A percentile compares a stretch with the other conserved stretches of the same genome.
phyloP scores from a whole-genome alignment of 2,888 invertebrate genomes.

The Chrysolina haemoptera region DNA sequence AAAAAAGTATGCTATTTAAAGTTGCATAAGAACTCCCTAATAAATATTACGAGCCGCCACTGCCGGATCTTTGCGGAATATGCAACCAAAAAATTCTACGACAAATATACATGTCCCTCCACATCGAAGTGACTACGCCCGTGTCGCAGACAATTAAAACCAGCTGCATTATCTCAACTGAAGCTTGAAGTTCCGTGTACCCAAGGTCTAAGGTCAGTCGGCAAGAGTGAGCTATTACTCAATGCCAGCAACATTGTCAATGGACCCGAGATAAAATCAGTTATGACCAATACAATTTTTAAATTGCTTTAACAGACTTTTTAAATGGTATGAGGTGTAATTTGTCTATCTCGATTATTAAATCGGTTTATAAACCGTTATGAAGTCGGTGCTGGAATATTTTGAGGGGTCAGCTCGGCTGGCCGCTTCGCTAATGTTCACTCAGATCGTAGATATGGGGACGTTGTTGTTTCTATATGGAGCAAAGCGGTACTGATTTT shows the following conservation, averaged over 20 bases:
- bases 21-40: no score
- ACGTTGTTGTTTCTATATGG: neutral
- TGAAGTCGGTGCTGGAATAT: slow-evolving; percentile 10
- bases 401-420: slow-evolving; percentile 14
- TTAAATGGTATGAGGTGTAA: slow-evolving; percentile 23
- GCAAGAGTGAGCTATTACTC: slow-evolving; percentile 49
- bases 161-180: slow-evolving; percentile 56
- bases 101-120: slow-evolving; percentile 24
- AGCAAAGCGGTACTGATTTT: slow-evolving; percentile 13
- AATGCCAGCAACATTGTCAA: slow-evolving; percentile 40
- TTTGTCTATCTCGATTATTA: slow-evolving; percentile 28
- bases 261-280: slow-evolving; percentile 30
- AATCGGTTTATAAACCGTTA: slow-evolving; percentile 15
- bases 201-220: slow-evolving; percentile 61
- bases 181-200: slow-evolving; percentile 62
- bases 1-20: no score
- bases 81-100: neutral
- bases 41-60: neutral
- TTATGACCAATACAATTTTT: slow-evolving; percentile 29
- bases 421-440: slow-evolving; percentile 2
- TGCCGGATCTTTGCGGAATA: neutral
- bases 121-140: slow-evolving; percentile 14
- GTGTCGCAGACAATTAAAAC: slow-evolving; percentile 47
- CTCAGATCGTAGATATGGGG: slow-evolving; percentile 12
- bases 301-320: slow-evolving; percentile 23